Base-by-base conservation (phyloP, 2,888 invertebrate genomes). In the Drosophila subquinaria region DNA sequence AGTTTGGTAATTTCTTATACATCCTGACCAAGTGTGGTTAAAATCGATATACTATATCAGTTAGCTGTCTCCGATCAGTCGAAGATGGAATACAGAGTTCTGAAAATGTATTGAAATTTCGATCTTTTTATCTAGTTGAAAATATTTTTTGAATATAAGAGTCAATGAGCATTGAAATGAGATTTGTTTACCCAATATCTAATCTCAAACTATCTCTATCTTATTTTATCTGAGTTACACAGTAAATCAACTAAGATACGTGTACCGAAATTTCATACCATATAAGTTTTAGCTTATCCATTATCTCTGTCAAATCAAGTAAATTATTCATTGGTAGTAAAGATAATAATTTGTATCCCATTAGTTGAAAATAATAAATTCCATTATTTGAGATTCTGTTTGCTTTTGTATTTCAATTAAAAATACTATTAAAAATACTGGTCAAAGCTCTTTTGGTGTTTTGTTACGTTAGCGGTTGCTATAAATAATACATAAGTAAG, bases 341-440 rank as follows among this genome's bases (percentile, higher is more conserved):
- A 38, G 10, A 52, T n/a, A 40, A 20, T 20, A 20, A 27, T 40
- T n/a, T 51, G n/a, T 5, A 38, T 9, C 35, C 13, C 35, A 51
- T 51, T 35, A 13, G 36, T 27, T 17, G 20, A 30, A 17, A 53
- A 40, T 27, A 53, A 30, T 15, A 40, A 40, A 53, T 15, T n/a
- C 33, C 42, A 55, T 45, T 56, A 17, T 10, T 56, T 20, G 0
- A 56, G 3, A 20, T 20, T 33, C 13, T 17, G 3, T 42, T 42
- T 43, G 42, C 15, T 53, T 15, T 23, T 40, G 11, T n/a, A 20
- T 45, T 50, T 59, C 11, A 17, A 10, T 43, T 59, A 50, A 45
- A 73, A 45, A 60, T 68, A 59, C 45, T 60, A 53, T 67, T 73
- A 59, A 17, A 55, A 68, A 55, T 47, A 64, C 40, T 70, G 65